A percentile compares a stretch with the other conserved stretches of the same genome.
phyloP scores from a whole-genome alignment of 2,888 invertebrate species.

The Zygogramma bicolorata region DNA sequence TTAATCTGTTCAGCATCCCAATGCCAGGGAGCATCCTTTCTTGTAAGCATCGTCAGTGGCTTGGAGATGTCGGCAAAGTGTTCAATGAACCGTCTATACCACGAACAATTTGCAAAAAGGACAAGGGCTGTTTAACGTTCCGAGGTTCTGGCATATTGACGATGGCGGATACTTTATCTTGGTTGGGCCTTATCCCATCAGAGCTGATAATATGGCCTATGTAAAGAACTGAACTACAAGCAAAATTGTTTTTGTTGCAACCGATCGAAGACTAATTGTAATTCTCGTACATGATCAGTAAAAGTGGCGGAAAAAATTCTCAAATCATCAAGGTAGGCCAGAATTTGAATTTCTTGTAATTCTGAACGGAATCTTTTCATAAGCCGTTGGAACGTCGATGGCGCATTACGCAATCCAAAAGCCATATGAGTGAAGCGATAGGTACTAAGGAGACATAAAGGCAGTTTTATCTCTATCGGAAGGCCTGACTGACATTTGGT shows the following conservation, averaged over 20 bases:
- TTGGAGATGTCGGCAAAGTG: not conserved
- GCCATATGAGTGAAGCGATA: constrained; percentile 47
- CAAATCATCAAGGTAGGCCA: constrained; percentile 51
- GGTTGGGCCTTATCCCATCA: not conserved
- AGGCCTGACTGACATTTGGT: constrained; percentile 19
- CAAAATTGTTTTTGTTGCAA: constrained; percentile 47
- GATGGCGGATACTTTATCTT: constrained; percentile 45
- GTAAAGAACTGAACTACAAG: constrained; percentile 25
- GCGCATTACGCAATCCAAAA: constrained; percentile 50
- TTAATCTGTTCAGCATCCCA: constrained; percentile 25
- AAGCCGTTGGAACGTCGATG: constrained; percentile 49
- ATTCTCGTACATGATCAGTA: not conserved
- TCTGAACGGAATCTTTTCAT: constrained; percentile 46
- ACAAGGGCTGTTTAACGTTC: constrained; percentile 45
- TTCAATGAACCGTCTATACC: constrained; percentile 28
- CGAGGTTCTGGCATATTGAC: constrained; percentile 24
- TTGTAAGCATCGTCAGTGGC: constrained; percentile 5
- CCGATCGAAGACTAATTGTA: not conserved
- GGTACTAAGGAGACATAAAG: constrained; percentile 52
- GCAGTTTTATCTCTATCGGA: constrained; percentile 37
- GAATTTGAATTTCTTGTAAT: constrained; percentile 38
- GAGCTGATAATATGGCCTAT: too few species aligned
- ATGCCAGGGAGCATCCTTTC: not conserved
- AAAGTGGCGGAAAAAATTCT: constrained; percentile 40
- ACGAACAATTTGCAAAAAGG: constrained; percentile 13